Evolutionary conservation across 2,113 vertebrate species (phyloP).

Genomic region (Barbus barbus): DNA sequence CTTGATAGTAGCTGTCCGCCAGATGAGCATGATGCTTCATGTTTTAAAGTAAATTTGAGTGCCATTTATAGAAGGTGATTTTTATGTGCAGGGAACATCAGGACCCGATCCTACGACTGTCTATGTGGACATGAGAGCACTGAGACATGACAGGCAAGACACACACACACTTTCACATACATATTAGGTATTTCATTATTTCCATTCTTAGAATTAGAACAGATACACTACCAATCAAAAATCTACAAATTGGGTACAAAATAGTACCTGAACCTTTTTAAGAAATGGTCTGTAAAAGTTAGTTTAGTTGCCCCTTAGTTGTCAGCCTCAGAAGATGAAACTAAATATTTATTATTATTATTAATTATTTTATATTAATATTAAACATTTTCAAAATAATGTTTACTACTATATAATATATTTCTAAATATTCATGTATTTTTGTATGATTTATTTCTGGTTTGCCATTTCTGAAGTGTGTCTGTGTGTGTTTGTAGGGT

Average conservation of each 20-base stretch:
- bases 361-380: too few species aligned
- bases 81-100: conserved; percentile 87
- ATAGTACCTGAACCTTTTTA: neutral
- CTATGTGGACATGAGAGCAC: conserved; percentile 95
- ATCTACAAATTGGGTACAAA: neutral
- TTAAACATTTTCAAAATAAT: too few species aligned
- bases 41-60: neutral
- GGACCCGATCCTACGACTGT: conserved; percentile 98
- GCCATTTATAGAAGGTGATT: neutral
- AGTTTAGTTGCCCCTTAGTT: too few species aligned
- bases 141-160: conserved; percentile 91
- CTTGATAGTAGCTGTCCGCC: neutral
- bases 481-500: conserved; percentile 76
- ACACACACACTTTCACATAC: neutral
- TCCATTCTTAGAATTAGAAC: neutral
- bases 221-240: neutral
- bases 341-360: too few species aligned
- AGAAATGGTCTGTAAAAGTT: neutral
- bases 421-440: neutral
- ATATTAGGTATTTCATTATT: too few species aligned
- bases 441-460: neutral
- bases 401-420: neutral
- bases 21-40: neutral
- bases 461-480: neutral
- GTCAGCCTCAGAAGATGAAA: too few species aligned